Evolutionary conservation across 2,888 invertebrate genomes (phyloP), one percentile per base, ranked within the genome.

Genomic region (Epistrophe grossulariae): DNA sequence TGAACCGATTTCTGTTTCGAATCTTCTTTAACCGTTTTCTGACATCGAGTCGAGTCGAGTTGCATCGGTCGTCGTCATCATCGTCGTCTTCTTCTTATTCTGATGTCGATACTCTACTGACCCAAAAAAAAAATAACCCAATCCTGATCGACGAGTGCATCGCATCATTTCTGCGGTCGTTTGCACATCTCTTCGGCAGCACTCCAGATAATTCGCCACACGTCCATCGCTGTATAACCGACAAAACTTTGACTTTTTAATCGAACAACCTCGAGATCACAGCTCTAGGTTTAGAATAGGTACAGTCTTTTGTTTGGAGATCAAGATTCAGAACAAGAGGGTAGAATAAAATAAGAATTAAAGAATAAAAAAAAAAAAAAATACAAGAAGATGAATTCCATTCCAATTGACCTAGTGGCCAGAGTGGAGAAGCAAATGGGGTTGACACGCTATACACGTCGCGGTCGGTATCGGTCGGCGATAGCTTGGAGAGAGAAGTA

Each of bases 381-480:
- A 11, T n/a, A 17, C n/a, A 50, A 15, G 59, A 57, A 71, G 60
- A 64, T 64, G 57, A 66, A 66, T 76, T 84, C 77, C 76, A 84
- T 80, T 84, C 72, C 73, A 84, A 81, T 78, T 85, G 84, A 85
- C 84, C 84, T 43, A 85, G 77, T 84, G 81, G 80, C 77, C 84
- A 68, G 43, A 15, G 43, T 35, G 28, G 35, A 70, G 45, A 24
- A 78, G 72, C 71, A 78, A 82, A 82, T 83, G 84, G 84, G 84
- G 84, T 85, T 85, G 84, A 80, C 80, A 80, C 76, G 79, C 76
- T 40, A 64, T 66, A 78, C 66, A n/a, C 40, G 10, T 55, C 55
- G 5, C 28, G 7, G 17, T n/a, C 28, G 28, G n/a, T n/a, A n/a
- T 19, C n/a, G 15, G 15, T n/a, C n/a, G 57, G 31, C 31, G 31